These are phyloP conservation scores for Gallinago stenura DNA, from an alignment of 2,797 vertebrate genomes.

Conservation along the genomic window DNA sequence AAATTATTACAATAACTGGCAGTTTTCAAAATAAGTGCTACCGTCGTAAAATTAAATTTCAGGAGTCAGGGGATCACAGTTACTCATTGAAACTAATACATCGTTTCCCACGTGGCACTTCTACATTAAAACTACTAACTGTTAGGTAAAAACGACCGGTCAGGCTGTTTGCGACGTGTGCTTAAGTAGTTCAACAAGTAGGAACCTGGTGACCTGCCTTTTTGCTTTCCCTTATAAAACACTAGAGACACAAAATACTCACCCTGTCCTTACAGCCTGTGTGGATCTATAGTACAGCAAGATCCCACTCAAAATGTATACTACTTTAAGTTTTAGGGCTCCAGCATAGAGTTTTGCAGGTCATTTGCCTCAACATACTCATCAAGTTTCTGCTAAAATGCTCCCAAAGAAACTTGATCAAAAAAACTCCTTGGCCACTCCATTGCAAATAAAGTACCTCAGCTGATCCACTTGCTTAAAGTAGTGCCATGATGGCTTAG, in stretches of 20 bases:
- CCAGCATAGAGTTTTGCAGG: not conserved
- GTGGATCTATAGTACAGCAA: not conserved
- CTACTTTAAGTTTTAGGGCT: not conserved
- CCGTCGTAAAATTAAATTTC: not conserved
- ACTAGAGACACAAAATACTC: not conserved
- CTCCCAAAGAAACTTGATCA: not conserved
- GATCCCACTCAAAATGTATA: not conserved
- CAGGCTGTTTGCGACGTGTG: not conserved
- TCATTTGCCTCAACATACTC: not conserved
- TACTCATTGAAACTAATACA: not conserved
- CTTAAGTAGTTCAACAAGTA: not conserved
- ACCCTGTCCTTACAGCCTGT: not conserved
- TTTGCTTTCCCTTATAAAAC: not conserved
- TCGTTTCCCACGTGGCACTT: not conserved
- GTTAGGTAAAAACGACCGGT: not conserved
- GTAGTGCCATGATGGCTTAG: not conserved
- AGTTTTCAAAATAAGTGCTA: not conserved
- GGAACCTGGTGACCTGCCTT: not conserved
- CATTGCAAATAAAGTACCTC: not conserved
- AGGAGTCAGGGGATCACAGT: not conserved
- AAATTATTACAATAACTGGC: not conserved
- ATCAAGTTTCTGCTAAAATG: not conserved
- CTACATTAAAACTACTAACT: not conserved
- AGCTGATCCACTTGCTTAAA: not conserved
- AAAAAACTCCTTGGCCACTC: not conserved